Base-by-base conservation (phyloP, 2,113 vertebrate species). In the Synchiropus splendidus region DNA sequence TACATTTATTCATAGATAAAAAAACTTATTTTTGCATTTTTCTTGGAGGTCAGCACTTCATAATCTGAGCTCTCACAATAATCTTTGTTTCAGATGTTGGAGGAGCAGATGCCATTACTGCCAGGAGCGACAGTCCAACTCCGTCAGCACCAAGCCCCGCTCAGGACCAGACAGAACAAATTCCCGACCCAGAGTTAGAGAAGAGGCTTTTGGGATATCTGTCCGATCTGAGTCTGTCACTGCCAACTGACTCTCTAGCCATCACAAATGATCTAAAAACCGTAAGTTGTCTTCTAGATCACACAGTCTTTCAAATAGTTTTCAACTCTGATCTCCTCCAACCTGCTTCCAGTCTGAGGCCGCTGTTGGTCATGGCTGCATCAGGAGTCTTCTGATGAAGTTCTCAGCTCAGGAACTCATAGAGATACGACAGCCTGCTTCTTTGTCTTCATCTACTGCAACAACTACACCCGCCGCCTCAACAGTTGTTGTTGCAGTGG, bases 351-450 rank as follows among this genome's bases (percentile, higher is more conserved):
- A 94, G 92, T 75, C 87, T n/a, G 88, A 91, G 48, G 63, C 79
- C 9, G 70, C 85, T 9, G 84, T 86, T 14, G 83, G 80, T 32
- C 89, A 87, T 10, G 64, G 74, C 16, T 86, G 83, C 34, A 91
- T 95, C 56, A 88, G 90, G 69, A 92, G 91, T 55, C 84, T 95
- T 15, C 79, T 95, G 40, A 87, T 92, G 30, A 95, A 95, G 39
- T 95, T 95, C 70, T 88, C 91, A 0, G 92, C 92, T 43, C 91
- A 95, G 71, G 92, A 95, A 57, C 74, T 94, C 45, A 95, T 95
- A 1, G 91, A 92, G 51, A 87, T 94, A 16, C 58, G 84, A 38
- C 77, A 86, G 82, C 37, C 86, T 52, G n/a, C 67, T 27, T 27
- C 21, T 64, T 35, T 74, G 34, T 42, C 53, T 34, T 62, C 77